A percentile compares a stretch with the other conserved stretches of the same genome.
phyloP scores from a whole-genome alignment of 2,888 invertebrate species.

The Melinaea menophilus region DNA sequence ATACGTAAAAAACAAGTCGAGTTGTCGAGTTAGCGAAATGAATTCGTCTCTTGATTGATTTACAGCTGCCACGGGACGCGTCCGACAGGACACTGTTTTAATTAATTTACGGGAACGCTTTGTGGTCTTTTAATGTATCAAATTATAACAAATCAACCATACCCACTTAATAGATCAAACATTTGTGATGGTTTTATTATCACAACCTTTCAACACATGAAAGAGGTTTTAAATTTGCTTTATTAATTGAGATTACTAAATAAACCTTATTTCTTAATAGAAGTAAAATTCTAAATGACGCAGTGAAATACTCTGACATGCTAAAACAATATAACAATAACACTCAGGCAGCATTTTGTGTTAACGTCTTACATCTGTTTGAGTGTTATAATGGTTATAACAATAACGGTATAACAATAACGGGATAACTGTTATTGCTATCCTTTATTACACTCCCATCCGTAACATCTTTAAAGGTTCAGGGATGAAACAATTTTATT shows the following conservation, averaged over 20 bases:
- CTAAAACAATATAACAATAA: slow-evolving; percentile 12
- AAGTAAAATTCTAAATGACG: too few relatives aligned
- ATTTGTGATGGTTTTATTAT: too few relatives aligned
- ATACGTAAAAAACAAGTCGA: slow-evolving; percentile 13
- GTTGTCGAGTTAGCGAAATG: slow-evolving; percentile 39
- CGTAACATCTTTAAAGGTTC: slow-evolving; percentile 14
- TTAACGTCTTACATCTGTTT: slow-evolving; percentile 40
- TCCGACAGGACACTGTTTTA: slow-evolving; percentile 48
- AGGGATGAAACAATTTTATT: neutral
- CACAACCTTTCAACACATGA: too few relatives aligned
- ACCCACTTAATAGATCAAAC: neutral
- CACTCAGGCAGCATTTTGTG: slow-evolving; percentile 31
- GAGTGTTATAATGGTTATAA: slow-evolving; percentile 39
- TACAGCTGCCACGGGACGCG: slow-evolving; percentile 44
- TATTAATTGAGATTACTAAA: too few relatives aligned
- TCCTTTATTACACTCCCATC: slow-evolving; percentile 45
- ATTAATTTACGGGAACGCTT: slow-evolving; percentile 48
- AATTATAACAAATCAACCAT: neutral
- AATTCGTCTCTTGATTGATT: slow-evolving; percentile 53
- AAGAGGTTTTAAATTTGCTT: too few relatives aligned
- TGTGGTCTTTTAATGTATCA: neutral
- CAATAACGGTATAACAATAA: slow-evolving; percentile 47
- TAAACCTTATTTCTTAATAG: too few relatives aligned
- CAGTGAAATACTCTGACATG: neutral
- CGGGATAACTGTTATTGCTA: slow-evolving; percentile 42